Base-by-base conservation (phyloP, 2,888 invertebrate genomes). In the Phrixothrix hirtus region DNA sequence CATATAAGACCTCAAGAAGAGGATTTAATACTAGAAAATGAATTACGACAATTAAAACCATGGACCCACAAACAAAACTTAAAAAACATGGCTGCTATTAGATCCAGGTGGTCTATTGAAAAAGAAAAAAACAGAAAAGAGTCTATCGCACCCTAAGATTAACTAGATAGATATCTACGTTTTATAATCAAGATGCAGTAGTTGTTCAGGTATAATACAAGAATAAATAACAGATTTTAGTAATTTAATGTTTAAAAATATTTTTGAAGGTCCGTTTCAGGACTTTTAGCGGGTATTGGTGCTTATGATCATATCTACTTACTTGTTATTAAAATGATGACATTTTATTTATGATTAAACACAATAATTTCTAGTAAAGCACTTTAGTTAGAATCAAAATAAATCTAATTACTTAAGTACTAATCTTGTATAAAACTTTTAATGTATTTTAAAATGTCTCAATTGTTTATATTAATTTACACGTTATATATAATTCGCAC, bases 31-130 rank as follows among this genome's bases (percentile, higher is more conserved):
- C 55, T 76, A 38, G 75, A 76, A 60, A 71, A 73, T 37, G 74
- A 76, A 55, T 62, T 76, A 47, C 65, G 70, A 41, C 70, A 71
- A 43, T 58, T 76, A 41, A 76, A 76, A 53, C 76, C 75, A 7
- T 76, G 76, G 76, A 71, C 67, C 14, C 73, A 73, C 52, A 54
- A 65, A 26, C 68, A 73, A 47, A 73, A 73, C 48, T 57, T 72
- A 27, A 62, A 69, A 38, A 72, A 72, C 46, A 72, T 73, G 71
- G 68, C 66, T n/a, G 64, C 63, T 15, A 59, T 73, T 17, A 59
- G 73, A 47, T 66, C 71, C 2, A 64, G 68, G 55, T 75, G 73
- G 74, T 56, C 69, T 25, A 69, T 71, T 45, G 63, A 67, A 53
- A 60, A 57, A n/a, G 64, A 65, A 25, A 37, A 42, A 16, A 42